Conservation (phyloP, 2,797 vertebrate genomes). For the Sebastes taczanowskii region DNA sequence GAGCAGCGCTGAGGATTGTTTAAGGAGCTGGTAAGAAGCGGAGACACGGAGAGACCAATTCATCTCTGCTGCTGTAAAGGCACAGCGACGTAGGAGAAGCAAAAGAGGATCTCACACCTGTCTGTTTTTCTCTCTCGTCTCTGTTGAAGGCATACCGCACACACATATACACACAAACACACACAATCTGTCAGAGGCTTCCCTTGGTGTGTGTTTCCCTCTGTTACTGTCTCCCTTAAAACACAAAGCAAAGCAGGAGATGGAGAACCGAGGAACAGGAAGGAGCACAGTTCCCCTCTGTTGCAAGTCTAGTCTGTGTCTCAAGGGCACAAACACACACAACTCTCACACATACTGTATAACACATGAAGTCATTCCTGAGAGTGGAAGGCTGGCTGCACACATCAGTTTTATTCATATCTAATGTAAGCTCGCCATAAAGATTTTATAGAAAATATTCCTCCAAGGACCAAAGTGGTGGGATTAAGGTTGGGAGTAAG, state of each 20-base stretch:
- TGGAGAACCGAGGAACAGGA: slow-evolving; percentile 9
- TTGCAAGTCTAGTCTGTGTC: slow-evolving; percentile 1
- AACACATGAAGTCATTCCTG: not conserved
- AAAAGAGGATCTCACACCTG: slow-evolving; percentile 48
- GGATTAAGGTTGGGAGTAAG: not conserved
- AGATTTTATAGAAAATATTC: slow-evolving; percentile 20
- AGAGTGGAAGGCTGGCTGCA: not conserved
- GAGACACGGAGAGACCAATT: slow-evolving; percentile 26
- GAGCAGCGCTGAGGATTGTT: slow-evolving; percentile 33
- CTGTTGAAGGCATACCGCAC: slow-evolving; percentile 17
- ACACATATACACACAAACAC: not conserved
- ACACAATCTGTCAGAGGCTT: slow-evolving; percentile 13
- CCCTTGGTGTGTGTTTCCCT: slow-evolving; percentile 1
- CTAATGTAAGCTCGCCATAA: not conserved
- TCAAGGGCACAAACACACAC: slow-evolving; percentile 2
- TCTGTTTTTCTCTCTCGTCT: slow-evolving; percentile 15
- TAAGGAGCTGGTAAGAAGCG: slow-evolving; percentile 39
- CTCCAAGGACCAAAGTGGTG: not conserved
- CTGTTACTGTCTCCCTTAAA: slow-evolving; percentile 25
- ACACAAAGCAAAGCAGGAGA: slow-evolving; percentile 23
- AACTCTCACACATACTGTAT: not conserved
- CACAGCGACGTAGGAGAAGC: slow-evolving; percentile 7
- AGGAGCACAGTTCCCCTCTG: slow-evolving; percentile 8
- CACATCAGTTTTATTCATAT: not conserved
- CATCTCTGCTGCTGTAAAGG: slow-evolving; percentile 41